Percentiles rank a stretch among this genome's conserved stretches.
phyloP scores from a whole-genome alignment of 2,113 vertebrate species.

The Megaceryle torquata region DNA sequence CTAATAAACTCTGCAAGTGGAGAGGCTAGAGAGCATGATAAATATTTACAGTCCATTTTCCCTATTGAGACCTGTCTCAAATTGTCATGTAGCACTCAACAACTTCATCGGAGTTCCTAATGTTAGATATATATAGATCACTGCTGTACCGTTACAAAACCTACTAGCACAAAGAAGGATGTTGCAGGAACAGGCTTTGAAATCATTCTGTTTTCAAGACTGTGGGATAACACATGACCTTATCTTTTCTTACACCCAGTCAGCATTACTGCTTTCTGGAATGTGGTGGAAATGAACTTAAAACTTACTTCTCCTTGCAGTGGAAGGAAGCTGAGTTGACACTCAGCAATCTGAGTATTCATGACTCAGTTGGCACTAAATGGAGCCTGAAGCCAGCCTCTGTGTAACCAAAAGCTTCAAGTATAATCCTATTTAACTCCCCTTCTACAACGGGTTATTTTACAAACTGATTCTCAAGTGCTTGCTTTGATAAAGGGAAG shows the following conservation, averaged over 20 bases:
- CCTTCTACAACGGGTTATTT: conserved; percentile 47
- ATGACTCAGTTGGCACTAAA: neutral
- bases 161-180: neutral
- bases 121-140: neutral
- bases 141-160: neutral
- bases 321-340: neutral
- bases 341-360: neutral
- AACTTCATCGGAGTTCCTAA: neutral
- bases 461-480: conserved; percentile 36
- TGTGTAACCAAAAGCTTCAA: neutral
- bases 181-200: neutral
- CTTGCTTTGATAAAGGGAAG: neutral
- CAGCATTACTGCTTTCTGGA: neutral
- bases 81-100: neutral
- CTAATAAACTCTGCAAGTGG: neutral
- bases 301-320: neutral
- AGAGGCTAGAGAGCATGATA: neutral
- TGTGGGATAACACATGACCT: neutral
- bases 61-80: neutral
- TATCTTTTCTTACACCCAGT: neutral
- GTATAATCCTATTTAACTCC: conserved; percentile 55
- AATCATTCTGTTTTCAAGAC: neutral
- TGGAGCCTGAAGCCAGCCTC: neutral
- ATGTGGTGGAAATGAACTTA: neutral
- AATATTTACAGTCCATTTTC: neutral